A percentile compares a stretch with the other conserved stretches of the same genome.
These are phyloP conservation scores for Pantelozetes paolii DNA, from an alignment of 2,888 invertebrate species.

Conservation along the genomic window DNA sequence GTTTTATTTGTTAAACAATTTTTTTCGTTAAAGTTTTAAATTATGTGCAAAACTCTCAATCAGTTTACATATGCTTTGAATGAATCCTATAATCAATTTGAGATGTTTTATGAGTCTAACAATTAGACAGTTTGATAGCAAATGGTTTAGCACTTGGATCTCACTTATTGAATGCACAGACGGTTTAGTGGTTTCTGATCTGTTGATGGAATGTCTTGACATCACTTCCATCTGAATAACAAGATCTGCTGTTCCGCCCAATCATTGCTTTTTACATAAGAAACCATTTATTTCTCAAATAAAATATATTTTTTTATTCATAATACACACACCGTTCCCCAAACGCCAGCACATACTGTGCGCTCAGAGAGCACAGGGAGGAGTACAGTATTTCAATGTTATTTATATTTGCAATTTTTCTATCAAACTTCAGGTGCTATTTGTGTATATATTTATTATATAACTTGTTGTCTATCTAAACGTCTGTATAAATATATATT, in stretches of 20 bases:
- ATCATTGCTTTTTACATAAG: slow-evolving; percentile 4
- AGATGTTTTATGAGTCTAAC: too few species aligned
- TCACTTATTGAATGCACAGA: too few species aligned
- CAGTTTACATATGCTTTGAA: too few species aligned
- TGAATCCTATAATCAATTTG: too few species aligned
- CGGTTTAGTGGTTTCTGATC: neutral
- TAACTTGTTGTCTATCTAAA: neutral
- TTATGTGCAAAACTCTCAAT: too few species aligned
- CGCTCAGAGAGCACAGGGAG: neutral
- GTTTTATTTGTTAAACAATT: too few species aligned
- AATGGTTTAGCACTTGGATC: too few species aligned
- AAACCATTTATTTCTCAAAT: neutral
- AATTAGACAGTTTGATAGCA: too few species aligned
- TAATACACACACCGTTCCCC: neutral
- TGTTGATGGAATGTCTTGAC: slow-evolving; percentile 3
- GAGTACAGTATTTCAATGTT: neutral
- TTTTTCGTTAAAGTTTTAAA: too few species aligned
- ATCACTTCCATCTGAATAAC: neutral
- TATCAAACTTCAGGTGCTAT: neutral
- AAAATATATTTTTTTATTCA: slow-evolving; percentile 2
- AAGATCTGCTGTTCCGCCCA: neutral
- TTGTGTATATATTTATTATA: neutral
- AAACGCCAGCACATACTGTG: slow-evolving; percentile 15
- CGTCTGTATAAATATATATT: neutral
- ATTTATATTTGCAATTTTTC: slow-evolving; percentile 22